Percentiles rank a stretch among this genome's conserved stretches.
Evolutionary conservation across 2,888 invertebrate genomes (phyloP).

Genomic region (Timandra comae): DNA sequence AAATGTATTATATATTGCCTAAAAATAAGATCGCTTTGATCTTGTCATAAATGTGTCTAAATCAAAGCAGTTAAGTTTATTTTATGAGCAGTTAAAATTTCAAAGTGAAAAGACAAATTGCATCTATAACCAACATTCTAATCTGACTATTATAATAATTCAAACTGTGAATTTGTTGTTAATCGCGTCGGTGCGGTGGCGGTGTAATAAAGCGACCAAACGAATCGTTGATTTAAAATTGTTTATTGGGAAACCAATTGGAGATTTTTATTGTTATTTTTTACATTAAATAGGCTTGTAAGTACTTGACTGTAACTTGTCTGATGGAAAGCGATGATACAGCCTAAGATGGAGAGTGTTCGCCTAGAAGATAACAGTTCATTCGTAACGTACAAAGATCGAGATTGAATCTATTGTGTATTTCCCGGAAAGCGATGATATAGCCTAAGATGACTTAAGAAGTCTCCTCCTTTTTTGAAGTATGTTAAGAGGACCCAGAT

Average conservation of each 20-base stretch:
- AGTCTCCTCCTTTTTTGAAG: too few species aligned
- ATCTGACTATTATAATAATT: constrained; percentile 1
- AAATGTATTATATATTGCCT: background rate
- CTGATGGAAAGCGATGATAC: too few species aligned
- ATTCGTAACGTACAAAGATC: too few species aligned
- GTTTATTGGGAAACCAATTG: too few species aligned
- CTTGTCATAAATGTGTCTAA: background rate
- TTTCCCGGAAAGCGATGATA: too few species aligned
- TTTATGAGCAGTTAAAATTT: constrained; percentile 1
- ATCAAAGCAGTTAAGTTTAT: background rate
- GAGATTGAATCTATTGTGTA: too few species aligned
- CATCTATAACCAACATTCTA: constrained; percentile 1
- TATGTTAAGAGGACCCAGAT: background rate
- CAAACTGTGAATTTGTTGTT: constrained; percentile 1
- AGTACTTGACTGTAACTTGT: too few species aligned
- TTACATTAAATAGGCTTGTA: too few species aligned
- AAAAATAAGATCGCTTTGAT: background rate
- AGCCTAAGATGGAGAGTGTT: too few species aligned
- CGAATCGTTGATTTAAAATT: background rate
- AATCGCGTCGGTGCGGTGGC: background rate
- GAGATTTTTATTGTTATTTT: too few species aligned
- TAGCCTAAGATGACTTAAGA: too few species aligned
- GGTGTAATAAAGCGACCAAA: background rate
- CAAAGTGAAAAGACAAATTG: constrained; percentile 1
- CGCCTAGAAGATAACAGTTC: too few species aligned